These are phyloP conservation scores for Tanypteryx hageni DNA, from an alignment of 2,888 invertebrate species.

Conservation along the genomic window DNA sequence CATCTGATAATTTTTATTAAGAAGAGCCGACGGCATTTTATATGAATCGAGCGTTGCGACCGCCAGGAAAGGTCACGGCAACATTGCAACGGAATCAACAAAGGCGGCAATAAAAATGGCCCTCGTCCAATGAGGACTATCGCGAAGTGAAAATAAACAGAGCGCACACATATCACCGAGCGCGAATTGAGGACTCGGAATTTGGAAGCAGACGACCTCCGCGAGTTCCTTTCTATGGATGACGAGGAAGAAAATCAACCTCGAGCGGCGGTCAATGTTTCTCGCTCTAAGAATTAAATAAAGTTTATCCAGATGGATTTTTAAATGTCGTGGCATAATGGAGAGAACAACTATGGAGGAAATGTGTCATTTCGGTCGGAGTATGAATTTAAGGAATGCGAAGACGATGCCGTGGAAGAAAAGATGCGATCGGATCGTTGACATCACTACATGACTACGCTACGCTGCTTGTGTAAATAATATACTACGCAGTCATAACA, in stretches of 20 bases:
- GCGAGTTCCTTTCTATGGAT: not conserved
- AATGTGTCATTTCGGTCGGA: no score
- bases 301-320: no score
- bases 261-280: not conserved
- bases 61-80: constrained; percentile 14
- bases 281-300: not conserved
- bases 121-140: not conserved
- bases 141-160: constrained; percentile 32
- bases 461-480: no score
- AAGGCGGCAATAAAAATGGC: not conserved
- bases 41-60: not conserved
- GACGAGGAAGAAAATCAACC: not conserved
- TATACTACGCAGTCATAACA: no score
- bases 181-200: not conserved
- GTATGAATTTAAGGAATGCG: no score
- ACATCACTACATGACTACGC: no score
- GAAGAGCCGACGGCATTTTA: not conserved
- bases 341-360: no score
- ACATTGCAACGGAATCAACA: not conserved
- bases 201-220: not conserved
- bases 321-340: no score
- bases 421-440: no score
- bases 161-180: not conserved
- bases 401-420: no score
- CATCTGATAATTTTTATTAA: not conserved